These are phyloP conservation scores for Urechis unicinctus DNA, from an alignment of 2,888 invertebrate species.

Conservation along the genomic window DNA sequence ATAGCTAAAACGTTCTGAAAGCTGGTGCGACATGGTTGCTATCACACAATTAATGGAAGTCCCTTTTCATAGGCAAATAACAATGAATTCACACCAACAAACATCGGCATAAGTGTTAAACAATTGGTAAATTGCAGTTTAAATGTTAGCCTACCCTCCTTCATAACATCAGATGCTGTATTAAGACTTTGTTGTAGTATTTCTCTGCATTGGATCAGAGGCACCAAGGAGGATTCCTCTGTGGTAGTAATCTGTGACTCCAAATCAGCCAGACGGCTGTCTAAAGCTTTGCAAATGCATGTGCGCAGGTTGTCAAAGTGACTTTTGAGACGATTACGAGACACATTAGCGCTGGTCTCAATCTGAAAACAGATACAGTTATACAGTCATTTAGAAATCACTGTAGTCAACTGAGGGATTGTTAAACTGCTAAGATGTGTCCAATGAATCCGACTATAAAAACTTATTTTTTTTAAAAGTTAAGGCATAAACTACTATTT, in stretches of 20 bases:
- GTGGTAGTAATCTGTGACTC: constrained; percentile 28
- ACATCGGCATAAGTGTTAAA: too few species aligned
- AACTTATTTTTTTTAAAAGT: neutral
- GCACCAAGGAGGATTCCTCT: constrained; percentile 28
- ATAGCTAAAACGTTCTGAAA: too few species aligned
- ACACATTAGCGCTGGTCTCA: constrained; percentile 26
- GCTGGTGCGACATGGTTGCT: too few species aligned
- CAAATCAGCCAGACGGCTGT: constrained; percentile 25
- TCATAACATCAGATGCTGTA: constrained; percentile 31
- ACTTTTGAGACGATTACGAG: constrained; percentile 25
- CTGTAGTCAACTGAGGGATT: neutral
- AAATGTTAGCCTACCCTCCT: too few species aligned
- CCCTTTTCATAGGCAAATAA: too few species aligned
- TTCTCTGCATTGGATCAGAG: constrained; percentile 34
- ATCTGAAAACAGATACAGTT: too few species aligned
- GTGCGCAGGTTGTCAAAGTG: constrained; percentile 32
- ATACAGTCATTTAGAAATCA: too few species aligned
- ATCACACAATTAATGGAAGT: too few species aligned
- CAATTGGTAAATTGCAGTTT: too few species aligned
- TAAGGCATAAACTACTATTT: neutral
- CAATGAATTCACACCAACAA: too few species aligned
- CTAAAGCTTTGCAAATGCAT: constrained; percentile 25
- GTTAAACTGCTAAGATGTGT: neutral
- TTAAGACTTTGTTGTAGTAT: constrained; percentile 31
- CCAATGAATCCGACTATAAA: too few species aligned